These are phyloP conservation scores for Perognathus longimembris DNA, from an alignment of 2,113 vertebrate species.

Conservation along the genomic window DNA sequence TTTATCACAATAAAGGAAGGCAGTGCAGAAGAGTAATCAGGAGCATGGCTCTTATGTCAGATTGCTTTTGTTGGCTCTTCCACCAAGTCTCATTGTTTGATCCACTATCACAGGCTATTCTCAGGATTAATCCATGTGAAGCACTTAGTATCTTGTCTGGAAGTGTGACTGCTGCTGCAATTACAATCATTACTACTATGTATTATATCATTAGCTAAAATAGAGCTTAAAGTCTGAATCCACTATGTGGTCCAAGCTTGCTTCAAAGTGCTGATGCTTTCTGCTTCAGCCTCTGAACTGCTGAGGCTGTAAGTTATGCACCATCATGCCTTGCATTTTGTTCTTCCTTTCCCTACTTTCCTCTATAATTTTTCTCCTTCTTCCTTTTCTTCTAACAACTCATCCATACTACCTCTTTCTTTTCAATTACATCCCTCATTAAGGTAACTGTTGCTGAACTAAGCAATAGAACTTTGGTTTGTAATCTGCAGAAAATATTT, in stretches of 20 bases:
- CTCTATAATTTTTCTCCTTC: not conserved
- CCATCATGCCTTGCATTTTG: not conserved
- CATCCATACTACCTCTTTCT: not conserved
- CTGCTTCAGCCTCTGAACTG: not conserved
- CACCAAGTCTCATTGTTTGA: not conserved
- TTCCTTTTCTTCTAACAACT: not conserved
- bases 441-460: slow-evolving; percentile 5
- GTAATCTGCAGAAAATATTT: not conserved
- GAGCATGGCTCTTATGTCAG: not conserved
- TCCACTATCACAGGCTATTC: not conserved
- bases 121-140: not conserved
- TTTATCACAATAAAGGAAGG: not conserved
- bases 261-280: not conserved
- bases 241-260: not conserved
- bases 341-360: not conserved
- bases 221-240: not conserved
- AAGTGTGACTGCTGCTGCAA: not conserved
- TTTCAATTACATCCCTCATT: not conserved
- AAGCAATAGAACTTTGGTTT: slow-evolving; percentile 15
- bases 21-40: not conserved
- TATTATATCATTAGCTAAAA: not conserved
- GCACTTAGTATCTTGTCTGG: not conserved
- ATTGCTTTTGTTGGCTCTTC: not conserved
- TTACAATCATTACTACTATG: not conserved
- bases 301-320: not conserved